Evolutionary conservation across 2,888 invertebrate genomes (phyloP).

Genomic region (Muscina levida): DNA sequence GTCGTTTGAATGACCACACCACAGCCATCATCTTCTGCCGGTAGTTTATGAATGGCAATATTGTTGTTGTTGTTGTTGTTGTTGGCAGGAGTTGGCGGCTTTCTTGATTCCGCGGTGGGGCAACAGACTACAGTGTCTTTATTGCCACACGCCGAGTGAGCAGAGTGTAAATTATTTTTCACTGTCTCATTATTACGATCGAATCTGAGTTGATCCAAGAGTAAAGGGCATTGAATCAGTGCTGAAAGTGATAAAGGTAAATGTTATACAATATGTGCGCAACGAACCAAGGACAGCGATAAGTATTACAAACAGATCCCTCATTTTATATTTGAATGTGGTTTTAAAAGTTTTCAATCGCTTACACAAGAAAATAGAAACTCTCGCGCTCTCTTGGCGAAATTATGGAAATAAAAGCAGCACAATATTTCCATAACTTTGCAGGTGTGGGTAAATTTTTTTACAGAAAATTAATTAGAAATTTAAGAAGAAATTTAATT

Average conservation of each 20-base stretch:
- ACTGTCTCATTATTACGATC: slow-evolving; percentile 68
- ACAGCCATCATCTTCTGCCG: slow-evolving; percentile 81
- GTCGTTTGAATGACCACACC: slow-evolving; percentile 82
- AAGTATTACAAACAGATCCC: no score
- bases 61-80: slow-evolving; percentile 14
- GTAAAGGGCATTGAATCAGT: slow-evolving; percentile 66
- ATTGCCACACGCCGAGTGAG: slow-evolving; percentile 68
- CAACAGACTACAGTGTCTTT: slow-evolving; percentile 71
- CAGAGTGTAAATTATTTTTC: slow-evolving; percentile 66
- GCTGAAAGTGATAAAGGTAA: slow-evolving; percentile 64
- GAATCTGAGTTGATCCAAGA: slow-evolving; percentile 64
- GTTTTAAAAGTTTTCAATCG: no score
- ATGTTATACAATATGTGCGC: no score
- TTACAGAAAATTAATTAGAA: no score
- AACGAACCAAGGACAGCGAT: no score
- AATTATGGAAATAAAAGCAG: no score
- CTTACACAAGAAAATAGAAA: no score
- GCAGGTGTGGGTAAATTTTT: no score
- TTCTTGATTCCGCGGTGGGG: slow-evolving; percentile 51
- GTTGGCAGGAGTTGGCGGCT: neutral
- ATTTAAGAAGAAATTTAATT: no score
- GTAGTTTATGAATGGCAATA: slow-evolving; percentile 59
- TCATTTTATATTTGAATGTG: no score
- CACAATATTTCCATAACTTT: no score
- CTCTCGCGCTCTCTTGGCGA: no score